These are phyloP conservation scores for Scolopax bukidnonensis DNA, from an alignment of 2,797 vertebrate genomes.

Conservation along the genomic window DNA sequence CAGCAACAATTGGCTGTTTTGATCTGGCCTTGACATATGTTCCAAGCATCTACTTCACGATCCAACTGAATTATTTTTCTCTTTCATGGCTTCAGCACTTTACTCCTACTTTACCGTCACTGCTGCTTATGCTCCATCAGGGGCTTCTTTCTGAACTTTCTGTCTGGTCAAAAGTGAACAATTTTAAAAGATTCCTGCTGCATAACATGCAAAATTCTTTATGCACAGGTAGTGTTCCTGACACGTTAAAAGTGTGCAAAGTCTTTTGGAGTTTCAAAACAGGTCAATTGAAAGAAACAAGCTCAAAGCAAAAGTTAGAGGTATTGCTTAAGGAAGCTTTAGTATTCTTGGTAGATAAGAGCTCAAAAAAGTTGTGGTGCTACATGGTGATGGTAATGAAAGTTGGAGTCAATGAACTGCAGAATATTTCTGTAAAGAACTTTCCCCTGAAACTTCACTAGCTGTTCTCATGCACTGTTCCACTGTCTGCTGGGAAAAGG, in stretches of 20 bases:
- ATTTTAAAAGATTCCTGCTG: neutral
- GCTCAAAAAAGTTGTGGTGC: neutral
- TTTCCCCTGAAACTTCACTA: neutral
- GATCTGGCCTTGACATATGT: constrained; percentile 38
- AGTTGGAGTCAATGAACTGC: neutral
- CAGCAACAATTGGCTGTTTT: constrained; percentile 55
- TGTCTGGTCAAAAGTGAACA: neutral
- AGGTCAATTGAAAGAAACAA: neutral
- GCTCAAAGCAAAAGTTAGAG: neutral
- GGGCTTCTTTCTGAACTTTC: neutral
- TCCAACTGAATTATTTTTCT: constrained; percentile 2
- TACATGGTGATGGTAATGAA: neutral
- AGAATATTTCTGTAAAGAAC: neutral
- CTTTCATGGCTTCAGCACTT: neutral
- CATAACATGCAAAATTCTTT: neutral
- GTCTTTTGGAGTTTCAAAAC: neutral
- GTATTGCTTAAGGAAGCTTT: neutral
- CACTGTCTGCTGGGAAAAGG: neutral
- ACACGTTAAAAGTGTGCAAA: neutral
- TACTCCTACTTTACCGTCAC: neutral
- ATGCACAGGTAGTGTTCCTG: neutral
- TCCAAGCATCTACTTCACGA: constrained; percentile 21
- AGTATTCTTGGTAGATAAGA: neutral
- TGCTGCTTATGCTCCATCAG: neutral
- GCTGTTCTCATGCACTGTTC: neutral